Base-by-base conservation (phyloP, 2,797 vertebrate species). In the Tolypeutes matacus region DNA sequence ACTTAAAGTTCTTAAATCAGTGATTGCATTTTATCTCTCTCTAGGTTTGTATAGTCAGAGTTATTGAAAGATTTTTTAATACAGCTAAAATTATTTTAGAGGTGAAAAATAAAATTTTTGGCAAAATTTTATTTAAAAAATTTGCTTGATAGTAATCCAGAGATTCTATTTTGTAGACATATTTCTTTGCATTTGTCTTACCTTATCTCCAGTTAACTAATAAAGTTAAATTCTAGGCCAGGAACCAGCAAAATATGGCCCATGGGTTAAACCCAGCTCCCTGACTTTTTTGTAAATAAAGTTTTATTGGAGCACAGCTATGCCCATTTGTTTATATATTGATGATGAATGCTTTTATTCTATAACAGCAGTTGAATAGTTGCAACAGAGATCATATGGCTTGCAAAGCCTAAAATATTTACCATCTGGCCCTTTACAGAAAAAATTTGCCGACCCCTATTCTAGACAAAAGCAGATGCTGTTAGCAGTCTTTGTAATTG, bases 21-120 rank as follows among this genome's bases (percentile, higher is more conserved):
- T 82, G 86, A 73, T 60, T 93, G 21, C 27, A 49, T 73, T 95
- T 94, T 86, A 77, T 83, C 69, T 92, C 42, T 76, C 62, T 94
- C 2, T 62, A 5, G n/a, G 18, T 83, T 95, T 96, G 20, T 78
- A 73, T 65, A 92, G 56, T 65, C 78, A 88, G 69, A 96, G 87
- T 82, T 90, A 92, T 25, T 46, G 84, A 77, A 56, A 89, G 42
- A 77, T 49, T 88, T 95, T 92, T 94, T 76, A 96, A 2, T 51
- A 36, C 25, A 81, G 81, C 27, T 76, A 42, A 89, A 93, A 93
- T 93, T 94, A 94, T 82, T 94, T 91, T 94, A 94, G 53, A 95
- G 76, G 31, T 87, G 31, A 39, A 46, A 46, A 46, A 46, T 46
- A 46, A 46, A 46, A 64, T 86, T 95, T 86, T 60, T 3, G 72